Conservation (phyloP, 2,888 invertebrate genomes). For the Notodromas monacha region DNA sequence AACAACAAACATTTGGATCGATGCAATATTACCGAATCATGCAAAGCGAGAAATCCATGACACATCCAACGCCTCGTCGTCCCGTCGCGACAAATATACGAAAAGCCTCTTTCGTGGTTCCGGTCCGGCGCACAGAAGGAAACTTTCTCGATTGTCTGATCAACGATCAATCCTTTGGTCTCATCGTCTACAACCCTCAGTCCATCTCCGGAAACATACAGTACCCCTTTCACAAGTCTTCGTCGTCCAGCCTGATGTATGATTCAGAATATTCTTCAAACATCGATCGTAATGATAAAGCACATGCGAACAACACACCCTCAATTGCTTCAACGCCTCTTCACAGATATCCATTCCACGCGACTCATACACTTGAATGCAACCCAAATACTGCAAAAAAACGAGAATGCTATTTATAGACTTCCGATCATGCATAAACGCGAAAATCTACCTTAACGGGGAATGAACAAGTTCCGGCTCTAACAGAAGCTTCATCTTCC, state of each 20-base stretch:
- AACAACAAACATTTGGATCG: not conserved
- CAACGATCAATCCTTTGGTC: slow-evolving; percentile 88
- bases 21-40: slow-evolving; percentile 37
- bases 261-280: too few relatives aligned
- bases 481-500: slow-evolving; percentile 79
- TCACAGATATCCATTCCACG: slow-evolving; percentile 99
- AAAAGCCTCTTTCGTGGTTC: slow-evolving; percentile 86
- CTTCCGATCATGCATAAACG: not conserved
- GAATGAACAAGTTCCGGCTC: slow-evolving; percentile 84
- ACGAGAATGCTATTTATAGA: slow-evolving; percentile 8
- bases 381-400: slow-evolving; percentile 50
- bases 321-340: slow-evolving; percentile 80
- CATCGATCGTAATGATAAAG: too few relatives aligned
- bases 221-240: slow-evolving; percentile 51
- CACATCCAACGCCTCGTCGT: slow-evolving; percentile 99
- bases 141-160: slow-evolving; percentile 98
- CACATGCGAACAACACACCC: slow-evolving; percentile 36
- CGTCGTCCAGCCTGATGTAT: slow-evolving; percentile 40
- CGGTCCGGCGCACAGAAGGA: slow-evolving; percentile 99
- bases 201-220: slow-evolving; percentile 78
- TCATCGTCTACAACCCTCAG: slow-evolving; percentile 91
- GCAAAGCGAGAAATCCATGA: slow-evolving; percentile 81
- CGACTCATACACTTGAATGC: slow-evolving; percentile 95
- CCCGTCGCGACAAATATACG: slow-evolving; percentile 94
- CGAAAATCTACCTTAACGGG: slow-evolving; percentile 40